Evolutionary conservation across 2,113 vertebrate genomes (phyloP), one percentile per base, ranked within the genome.

Genomic region (Coptodon bakossiorum): DNA sequence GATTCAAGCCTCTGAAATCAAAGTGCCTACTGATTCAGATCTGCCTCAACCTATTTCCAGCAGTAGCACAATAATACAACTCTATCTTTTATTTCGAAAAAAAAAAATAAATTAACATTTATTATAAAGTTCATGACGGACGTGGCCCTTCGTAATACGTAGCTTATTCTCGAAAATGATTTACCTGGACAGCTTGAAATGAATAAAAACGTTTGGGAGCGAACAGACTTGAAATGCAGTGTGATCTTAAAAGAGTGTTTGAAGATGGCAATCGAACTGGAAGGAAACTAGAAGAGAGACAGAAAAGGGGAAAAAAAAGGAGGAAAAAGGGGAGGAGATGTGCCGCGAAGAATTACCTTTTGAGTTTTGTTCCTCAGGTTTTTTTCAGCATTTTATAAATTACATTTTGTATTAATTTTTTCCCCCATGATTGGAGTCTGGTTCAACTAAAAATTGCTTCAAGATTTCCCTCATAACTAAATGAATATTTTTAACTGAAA

Each of bases 361-460:
- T 45, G 14, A 82, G 9, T 63, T 89, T 53, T 61, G 16, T 76
- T 34, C 3, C 7, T 59, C 31, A 14, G 27, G 27, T 71, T 88
- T 85, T 84, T 61, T 48, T 17, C 6, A 19, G 4, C 66, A 61
- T 59, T 29, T 73, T 24, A 31, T 36, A 52, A 78, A 38, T 24
- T 7, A 73, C 14, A 76, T 68, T 81, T 34, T 86, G 17, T 22
- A n/a, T 94, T 94, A 79, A 96, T 97, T 97, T 97, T 96, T 91
- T 0, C 11, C 61, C 97, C 95, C 96, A 38, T 52, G 83, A 59
- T 97, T 96, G 94, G 95, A 97, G 96, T 97, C 10, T 9, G 9
- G 13, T 48, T 78, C 16, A 68, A 76, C 9, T 53, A 22, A 19
- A 84, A 73, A 50, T 9, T 12, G 12, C 19, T 40, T 81, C 29